Conservation (phyloP, 2,113 vertebrate genomes). For the Hippoglossus stenolepis region DNA sequence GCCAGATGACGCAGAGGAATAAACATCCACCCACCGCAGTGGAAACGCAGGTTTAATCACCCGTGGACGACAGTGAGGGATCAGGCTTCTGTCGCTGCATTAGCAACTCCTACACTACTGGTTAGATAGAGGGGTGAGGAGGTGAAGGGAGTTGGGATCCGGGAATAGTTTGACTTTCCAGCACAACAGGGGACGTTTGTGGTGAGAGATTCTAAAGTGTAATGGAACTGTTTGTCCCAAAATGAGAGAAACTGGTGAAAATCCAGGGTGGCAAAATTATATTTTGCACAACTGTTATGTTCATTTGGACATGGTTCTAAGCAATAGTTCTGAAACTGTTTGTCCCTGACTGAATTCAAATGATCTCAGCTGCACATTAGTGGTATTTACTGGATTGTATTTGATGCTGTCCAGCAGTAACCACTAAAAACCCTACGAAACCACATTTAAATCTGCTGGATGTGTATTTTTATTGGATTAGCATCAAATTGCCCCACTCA, state of each 20-base stretch:
- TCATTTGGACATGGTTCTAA: too few relatives aligned
- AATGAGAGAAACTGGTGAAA: too few relatives aligned
- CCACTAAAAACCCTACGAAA: too few relatives aligned
- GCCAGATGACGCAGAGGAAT: slow-evolving; percentile 21
- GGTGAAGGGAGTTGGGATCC: neutral
- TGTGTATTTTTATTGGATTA: neutral
- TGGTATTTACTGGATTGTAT: too few relatives aligned
- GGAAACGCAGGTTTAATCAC: slow-evolving; percentile 30
- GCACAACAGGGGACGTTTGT: neutral
- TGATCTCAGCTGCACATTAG: too few relatives aligned
- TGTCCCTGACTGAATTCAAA: too few relatives aligned
- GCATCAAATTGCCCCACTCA: neutral
- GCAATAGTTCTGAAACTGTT: too few relatives aligned
- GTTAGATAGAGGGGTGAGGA: neutral
- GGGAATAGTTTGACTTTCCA: neutral
- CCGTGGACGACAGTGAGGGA: neutral
- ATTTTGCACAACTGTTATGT: too few relatives aligned
- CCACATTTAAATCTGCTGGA: too few relatives aligned
- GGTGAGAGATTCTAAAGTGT: neutral
- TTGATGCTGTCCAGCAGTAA: too few relatives aligned
- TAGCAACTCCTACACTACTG: neutral
- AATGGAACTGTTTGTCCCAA: neutral
- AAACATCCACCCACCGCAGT: slow-evolving; percentile 21
- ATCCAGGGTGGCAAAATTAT: too few relatives aligned
- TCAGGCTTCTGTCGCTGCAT: neutral